Percentiles rank a stretch among this genome's conserved stretches.
These are phyloP conservation scores for Sarcophaga peregrina DNA, from an alignment of 1,140 invertebrate genomes.

Conservation along the genomic window DNA sequence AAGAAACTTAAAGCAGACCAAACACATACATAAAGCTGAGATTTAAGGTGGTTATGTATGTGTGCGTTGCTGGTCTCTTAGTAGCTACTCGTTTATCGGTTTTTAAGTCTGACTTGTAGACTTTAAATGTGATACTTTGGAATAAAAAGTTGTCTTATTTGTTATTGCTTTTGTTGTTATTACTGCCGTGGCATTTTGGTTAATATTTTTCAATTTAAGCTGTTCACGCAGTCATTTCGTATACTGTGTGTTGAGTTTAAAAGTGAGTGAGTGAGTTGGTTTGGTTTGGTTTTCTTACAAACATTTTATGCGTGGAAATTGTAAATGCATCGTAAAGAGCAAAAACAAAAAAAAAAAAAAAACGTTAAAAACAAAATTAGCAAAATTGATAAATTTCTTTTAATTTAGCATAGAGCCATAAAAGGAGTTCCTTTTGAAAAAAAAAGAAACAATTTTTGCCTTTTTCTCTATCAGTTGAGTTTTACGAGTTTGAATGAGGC, in stretches of 20 bases:
- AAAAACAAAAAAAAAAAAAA: not conserved
- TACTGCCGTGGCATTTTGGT: not conserved
- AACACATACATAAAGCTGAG: not conserved
- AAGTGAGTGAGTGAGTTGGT: not conserved
- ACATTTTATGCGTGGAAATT: not conserved
- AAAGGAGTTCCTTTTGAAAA: conserved; percentile 24
- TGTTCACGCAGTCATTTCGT: conserved; percentile 37
- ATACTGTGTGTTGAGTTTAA: conserved; percentile 20
- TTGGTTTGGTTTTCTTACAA: too few species aligned
- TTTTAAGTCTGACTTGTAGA: not conserved
- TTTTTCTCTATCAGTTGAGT: not conserved
- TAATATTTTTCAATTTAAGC: conserved; percentile 37
- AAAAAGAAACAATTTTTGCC: conserved; percentile 16
- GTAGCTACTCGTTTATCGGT: not conserved
- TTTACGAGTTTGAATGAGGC: too few species aligned
- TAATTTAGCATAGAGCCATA: conserved; percentile 38
- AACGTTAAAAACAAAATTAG: not conserved
- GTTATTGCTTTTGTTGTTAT: not conserved
- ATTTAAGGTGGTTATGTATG: not conserved
- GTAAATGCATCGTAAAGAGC: conserved; percentile 12
- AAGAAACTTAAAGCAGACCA: too few species aligned
- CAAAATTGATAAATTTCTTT: conserved; percentile 40
- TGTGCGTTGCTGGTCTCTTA: not conserved
- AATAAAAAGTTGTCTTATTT: not conserved
- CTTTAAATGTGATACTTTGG: not conserved